These are phyloP conservation scores for Leptinotarsa juncta DNA, from an alignment of 2,888 invertebrate species.

Conservation along the genomic window DNA sequence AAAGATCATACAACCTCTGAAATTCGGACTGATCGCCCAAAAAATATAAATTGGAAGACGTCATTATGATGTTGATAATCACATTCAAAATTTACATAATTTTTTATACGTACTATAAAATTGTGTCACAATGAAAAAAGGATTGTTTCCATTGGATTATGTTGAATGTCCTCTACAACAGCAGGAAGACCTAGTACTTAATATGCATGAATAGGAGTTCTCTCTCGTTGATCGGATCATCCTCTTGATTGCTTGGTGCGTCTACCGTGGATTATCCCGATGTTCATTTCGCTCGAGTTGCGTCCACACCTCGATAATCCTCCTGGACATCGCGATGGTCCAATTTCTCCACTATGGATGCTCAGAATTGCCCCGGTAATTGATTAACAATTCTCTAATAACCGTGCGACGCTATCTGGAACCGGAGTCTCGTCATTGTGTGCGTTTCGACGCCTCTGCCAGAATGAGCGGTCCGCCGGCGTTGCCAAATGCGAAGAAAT, in stretches of 20 bases:
- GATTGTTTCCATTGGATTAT: background rate
- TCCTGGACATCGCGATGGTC: slow-evolving; percentile 26
- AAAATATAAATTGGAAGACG: no score
- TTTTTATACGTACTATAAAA: no score
- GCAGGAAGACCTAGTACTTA: background rate
- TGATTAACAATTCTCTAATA: slow-evolving; percentile 59
- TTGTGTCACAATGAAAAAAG: no score
- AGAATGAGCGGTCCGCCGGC: background rate
- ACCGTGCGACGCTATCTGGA: slow-evolving; percentile 54
- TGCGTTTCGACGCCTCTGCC: slow-evolving; percentile 1
- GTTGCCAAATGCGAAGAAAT: no score
- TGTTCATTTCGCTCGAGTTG: slow-evolving; percentile 7
- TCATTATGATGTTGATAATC: no score
- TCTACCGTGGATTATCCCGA: background rate
- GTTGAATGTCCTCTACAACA: background rate
- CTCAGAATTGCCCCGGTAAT: slow-evolving; percentile 56
- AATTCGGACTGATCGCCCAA: no score
- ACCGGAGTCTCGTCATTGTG: slow-evolving; percentile 46
- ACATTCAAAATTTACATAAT: no score
- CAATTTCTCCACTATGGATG: slow-evolving; percentile 34
- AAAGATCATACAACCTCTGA: no score
- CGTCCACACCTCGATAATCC: slow-evolving; percentile 12
- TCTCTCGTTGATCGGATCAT: background rate
- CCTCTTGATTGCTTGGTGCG: background rate
- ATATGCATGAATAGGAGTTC: background rate